Percentiles rank a stretch among this genome's conserved stretches.
Conservation (phyloP, 2,888 invertebrate species). For the Coelopa pilipes region DNA sequence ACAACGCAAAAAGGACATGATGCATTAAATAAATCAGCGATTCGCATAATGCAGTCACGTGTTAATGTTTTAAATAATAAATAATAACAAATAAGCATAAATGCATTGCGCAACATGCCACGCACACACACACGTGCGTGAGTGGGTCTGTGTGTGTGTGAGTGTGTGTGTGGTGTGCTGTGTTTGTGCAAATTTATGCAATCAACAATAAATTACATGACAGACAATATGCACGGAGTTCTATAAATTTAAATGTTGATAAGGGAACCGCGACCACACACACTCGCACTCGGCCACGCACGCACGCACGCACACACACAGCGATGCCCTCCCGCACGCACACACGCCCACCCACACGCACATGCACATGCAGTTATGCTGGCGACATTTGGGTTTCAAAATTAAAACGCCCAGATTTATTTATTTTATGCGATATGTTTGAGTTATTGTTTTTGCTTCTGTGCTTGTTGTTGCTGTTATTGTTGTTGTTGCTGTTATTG, state of each 20-base stretch:
- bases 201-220: slow-evolving; percentile 27
- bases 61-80: slow-evolving; percentile 44
- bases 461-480: too few species aligned
- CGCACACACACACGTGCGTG: not conserved
- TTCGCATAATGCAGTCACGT: slow-evolving; percentile 43
- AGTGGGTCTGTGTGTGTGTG: not conserved
- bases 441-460: too few species aligned
- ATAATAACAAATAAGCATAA: slow-evolving; percentile 38
- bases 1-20: not conserved
- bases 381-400: too few species aligned
- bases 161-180: too few species aligned
- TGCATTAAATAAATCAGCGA: slow-evolving; percentile 41
- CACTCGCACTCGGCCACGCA: not conserved
- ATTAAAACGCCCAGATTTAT: too few species aligned
- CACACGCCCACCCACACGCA: too few species aligned
- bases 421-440: too few species aligned
- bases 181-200: slow-evolving; percentile 13
- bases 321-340: too few species aligned
- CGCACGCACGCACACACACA: too few species aligned
- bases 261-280: not conserved
- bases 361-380: too few species aligned
- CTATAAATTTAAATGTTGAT: slow-evolving; percentile 1
- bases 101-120: slow-evolving; percentile 6
- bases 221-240: not conserved
- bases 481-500: too few species aligned